Conservation (phyloP, 2,888 invertebrate genomes). For the Penaeus monodon region DNA sequence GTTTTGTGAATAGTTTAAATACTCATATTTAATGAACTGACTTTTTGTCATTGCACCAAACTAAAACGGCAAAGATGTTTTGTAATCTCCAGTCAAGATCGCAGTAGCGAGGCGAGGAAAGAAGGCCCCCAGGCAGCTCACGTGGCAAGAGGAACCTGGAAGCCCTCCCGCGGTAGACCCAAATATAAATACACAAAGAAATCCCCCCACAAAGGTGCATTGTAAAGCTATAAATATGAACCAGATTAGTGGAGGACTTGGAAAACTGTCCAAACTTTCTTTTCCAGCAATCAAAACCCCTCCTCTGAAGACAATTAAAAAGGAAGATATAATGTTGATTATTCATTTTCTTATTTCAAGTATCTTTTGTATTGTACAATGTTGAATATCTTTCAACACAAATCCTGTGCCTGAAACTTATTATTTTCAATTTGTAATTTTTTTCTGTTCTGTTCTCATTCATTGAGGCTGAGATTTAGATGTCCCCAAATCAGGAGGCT, state of each 20-base stretch:
- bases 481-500: too few relatives aligned
- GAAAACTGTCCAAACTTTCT: constrained; percentile 17
- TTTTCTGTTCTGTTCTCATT: too few relatives aligned
- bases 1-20: too few relatives aligned
- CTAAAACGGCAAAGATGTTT: too few relatives aligned
- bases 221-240: constrained; percentile 48
- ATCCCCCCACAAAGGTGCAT: constrained; percentile 10
- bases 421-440: too few relatives aligned
- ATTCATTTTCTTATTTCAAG: background rate
- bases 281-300: constrained; percentile 27
- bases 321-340: constrained; percentile 55
- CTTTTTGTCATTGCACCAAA: too few relatives aligned
- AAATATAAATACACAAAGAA: constrained; percentile 5
- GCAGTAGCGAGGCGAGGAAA: constrained; percentile 31
- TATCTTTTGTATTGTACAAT: too few relatives aligned
- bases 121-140: constrained; percentile 39
- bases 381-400: too few relatives aligned
- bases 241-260: constrained; percentile 18
- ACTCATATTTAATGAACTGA: too few relatives aligned
- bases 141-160: constrained; percentile 22
- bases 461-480: too few relatives aligned
- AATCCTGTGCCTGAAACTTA: too few relatives aligned
- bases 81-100: constrained; percentile 6
- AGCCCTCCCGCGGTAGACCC: constrained; percentile 36
- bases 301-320: constrained; percentile 46